A percentile compares a stretch with the other conserved stretches of the same genome.
phyloP scores from a whole-genome alignment of 1,140 invertebrate genomes.

The Apis laboriosa region DNA sequence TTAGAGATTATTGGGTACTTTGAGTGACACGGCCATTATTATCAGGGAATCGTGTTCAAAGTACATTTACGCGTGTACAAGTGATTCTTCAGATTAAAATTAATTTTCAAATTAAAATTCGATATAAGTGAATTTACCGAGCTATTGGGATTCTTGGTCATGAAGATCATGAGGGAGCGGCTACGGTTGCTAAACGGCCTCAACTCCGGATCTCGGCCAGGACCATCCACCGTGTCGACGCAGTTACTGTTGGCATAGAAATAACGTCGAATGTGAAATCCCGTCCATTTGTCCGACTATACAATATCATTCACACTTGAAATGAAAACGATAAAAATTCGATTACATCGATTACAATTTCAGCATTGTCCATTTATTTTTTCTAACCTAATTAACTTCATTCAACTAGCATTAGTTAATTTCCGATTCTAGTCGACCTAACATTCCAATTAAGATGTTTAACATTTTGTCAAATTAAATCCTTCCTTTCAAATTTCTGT shows the following conservation, averaged over 20 bases:
- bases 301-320: not conserved
- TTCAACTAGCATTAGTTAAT: no score
- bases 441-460: no score
- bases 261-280: conserved; percentile 54
- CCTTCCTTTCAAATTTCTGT: no score
- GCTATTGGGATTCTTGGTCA: conserved; percentile 78
- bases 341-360: not conserved
- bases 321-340: not conserved
- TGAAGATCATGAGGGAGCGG: conserved; percentile 79
- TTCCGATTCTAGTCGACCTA: no score
- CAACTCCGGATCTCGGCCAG: conserved; percentile 79
- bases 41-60: conserved; percentile 1
- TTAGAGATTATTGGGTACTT: not conserved
- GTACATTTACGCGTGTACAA: not conserved
- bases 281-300: not conserved
- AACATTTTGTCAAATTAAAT: no score
- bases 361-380: no score
- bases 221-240: conserved; percentile 79
- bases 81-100: not conserved
- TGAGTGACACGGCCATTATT: not conserved
- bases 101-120: not conserved
- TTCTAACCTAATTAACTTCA: no score
- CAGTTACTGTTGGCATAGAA: conserved; percentile 70
- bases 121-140: conserved; percentile 68
- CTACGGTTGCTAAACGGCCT: conserved; percentile 80